These are phyloP conservation scores for Leptoteleia sp. DNA, from an alignment of 1,140 invertebrate species.

Conservation along the genomic window DNA sequence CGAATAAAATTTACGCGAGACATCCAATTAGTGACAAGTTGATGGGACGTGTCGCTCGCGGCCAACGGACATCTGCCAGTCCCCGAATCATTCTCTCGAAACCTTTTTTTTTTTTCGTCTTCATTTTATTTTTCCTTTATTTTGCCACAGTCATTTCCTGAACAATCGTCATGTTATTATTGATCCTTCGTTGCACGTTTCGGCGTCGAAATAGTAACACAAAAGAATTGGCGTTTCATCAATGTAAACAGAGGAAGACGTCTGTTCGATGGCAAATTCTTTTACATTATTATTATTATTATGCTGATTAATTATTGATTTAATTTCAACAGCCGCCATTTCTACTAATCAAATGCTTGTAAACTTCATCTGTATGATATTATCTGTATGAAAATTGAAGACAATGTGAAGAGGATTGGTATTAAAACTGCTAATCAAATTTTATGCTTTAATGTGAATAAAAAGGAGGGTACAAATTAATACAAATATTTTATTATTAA, in stretches of 20 bases:
- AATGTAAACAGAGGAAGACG: conserved; percentile 1
- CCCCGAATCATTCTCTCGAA: conserved; percentile 49
- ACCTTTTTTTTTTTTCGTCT: not conserved
- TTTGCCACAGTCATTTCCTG: conserved; percentile 15
- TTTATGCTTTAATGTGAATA: too few species aligned
- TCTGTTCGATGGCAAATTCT: conserved; percentile 14
- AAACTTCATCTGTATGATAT: too few species aligned
- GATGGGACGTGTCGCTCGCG: conserved; percentile 70
- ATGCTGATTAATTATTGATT: conserved; percentile 36
- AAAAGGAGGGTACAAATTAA: too few species aligned
- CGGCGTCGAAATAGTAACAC: not conserved
- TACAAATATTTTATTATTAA: too few species aligned
- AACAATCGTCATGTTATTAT: conserved; percentile 14
- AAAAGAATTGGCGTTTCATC: conserved; percentile 13
- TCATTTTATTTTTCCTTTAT: not conserved
- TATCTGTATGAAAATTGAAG: too few species aligned
- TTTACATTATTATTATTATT: too few species aligned
- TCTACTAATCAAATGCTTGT: too few species aligned
- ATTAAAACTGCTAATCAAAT: too few species aligned
- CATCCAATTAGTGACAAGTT: conserved; percentile 75
- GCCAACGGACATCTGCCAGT: conserved; percentile 70
- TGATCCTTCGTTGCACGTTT: conserved; percentile 10
- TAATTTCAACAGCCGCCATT: too few species aligned
- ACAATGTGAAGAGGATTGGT: too few species aligned
- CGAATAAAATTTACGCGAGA: conserved; percentile 58